Base-by-base conservation (phyloP, 1,140 invertebrate species). In the Phortica variegata region DNA sequence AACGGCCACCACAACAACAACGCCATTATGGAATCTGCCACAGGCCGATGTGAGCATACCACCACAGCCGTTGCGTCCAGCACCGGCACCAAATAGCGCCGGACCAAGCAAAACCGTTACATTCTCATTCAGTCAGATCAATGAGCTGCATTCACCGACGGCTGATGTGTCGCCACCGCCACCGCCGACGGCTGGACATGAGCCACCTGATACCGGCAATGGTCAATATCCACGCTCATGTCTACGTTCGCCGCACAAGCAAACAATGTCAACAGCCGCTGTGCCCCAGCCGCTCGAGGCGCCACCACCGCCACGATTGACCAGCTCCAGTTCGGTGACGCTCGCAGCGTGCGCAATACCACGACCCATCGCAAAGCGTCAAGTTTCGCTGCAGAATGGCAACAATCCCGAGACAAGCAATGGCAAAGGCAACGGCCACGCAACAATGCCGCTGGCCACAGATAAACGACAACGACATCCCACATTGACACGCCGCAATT, bases 11-110 rank as follows among this genome's bases (percentile, higher is more conserved):
- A 10, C 47, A 33, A 49, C 43, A 29, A 51, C 54, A 29, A 68
- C 70, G 0, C 72, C 72, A 2, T 34, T 76, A 38, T 76, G 74
- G 73, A 70, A 75, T 31, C 52, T 73, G 5, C 61, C 66, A 2
- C 63, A 72, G 43, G 32, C 54, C n/a, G 62, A 62, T 29, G 60
- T 68, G 5, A 58, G 71, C 20, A 78, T 78, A 47, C 79, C 78
- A 4, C 78, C 79, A 6, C 65, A 78, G 33, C 66, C 78, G 3
- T 57, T 78, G 31, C 66, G 77, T 2, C 78, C 78, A 0, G 75
- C 77, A 15, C 77, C 78, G 4, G 61, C 69, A 4, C 72, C 72
- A 0, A 62, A 52, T 34, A 61, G 56, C 23, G 61, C 61, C 1
- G 52, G 60, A 7, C 52, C 59, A 0, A 49, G 41, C 42, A 73